Base-by-base conservation (phyloP, 1,140 invertebrate genomes). In the Helicoverpa zea region DNA sequence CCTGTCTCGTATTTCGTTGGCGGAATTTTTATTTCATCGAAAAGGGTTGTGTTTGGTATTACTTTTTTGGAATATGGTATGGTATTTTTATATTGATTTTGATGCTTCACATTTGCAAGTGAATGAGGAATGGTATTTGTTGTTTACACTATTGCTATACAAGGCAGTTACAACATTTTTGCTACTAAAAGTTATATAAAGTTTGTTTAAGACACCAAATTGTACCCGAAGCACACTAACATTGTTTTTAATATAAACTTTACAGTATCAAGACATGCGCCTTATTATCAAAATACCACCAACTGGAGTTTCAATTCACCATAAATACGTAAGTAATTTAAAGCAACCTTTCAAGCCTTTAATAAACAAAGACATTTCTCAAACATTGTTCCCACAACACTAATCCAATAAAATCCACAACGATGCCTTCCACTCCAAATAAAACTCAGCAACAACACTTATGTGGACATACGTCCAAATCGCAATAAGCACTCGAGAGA, bases 1-100 rank as follows among this genome's bases (percentile, higher is more conserved):
- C 79, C 84, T 83, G 84, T 82, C 85, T 83, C 83, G 83, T 84
- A 77, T 59, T 83, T 73, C 54, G 52, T 43, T 56, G 51, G n/a
- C 23, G 70, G 70, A 73, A 73, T 73, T 73, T 73, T 73, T 72
- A 72, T 68, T 68, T 68, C 64, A 54, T 72, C 51, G 68, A 52
- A 72, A 72, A 23, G 51, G 68, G 68, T 72, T 72, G 14, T 72
- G 54, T 56, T 9, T 56, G 54, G 52, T 23, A 70, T 14, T 66
- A 66, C 30, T n/a, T 56, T 56, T 56, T 73, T 54, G 52, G 64
- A 66, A 49, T 68, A 47, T 43, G 43, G 49, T 43, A 16, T 49
- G 64, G 35, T 49, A 47, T 47, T 49, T 18, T 68, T 43, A 49
- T 66, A 47, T 68, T 68, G 43, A 49, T 68, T 54, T 54, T 54